phyloP scores from a whole-genome alignment of 2,888 invertebrate genomes.

The Nomada lathburiana region DNA sequence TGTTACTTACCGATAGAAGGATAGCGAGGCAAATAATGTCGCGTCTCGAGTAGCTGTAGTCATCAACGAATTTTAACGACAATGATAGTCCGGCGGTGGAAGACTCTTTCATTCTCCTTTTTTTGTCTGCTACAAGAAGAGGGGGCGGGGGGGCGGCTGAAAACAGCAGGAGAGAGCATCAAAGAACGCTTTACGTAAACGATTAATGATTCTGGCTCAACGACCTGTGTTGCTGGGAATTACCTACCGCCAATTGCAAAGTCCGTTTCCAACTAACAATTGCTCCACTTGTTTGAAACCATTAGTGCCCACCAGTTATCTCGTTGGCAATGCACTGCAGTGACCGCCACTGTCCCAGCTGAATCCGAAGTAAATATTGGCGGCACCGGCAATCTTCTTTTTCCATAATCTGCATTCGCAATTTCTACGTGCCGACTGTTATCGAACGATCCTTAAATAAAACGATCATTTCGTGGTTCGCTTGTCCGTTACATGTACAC shows the following conservation, averaged over 20 bases:
- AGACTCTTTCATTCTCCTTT: constrained; percentile 17
- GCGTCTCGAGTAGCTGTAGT: neutral
- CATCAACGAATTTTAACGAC: constrained; percentile 22
- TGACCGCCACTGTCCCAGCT: constrained; percentile 54
- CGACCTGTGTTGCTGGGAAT: constrained; percentile 71
- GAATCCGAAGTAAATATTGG: constrained; percentile 52
- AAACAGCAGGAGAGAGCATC: neutral
- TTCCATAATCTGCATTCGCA: constrained; percentile 9
- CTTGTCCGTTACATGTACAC: neutral
- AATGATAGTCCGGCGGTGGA: constrained; percentile 27
- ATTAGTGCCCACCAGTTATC: constrained; percentile 74
- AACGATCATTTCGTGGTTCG: neutral
- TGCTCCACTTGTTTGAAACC: constrained; percentile 75
- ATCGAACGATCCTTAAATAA: neutral
- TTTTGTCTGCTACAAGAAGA: neutral
- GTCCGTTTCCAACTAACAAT: constrained; percentile 78
- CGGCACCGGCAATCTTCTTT: constrained; percentile 16
- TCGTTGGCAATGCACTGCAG: constrained; percentile 69
- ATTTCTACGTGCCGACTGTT: constrained; percentile 15
- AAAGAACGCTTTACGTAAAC: constrained; percentile 39
- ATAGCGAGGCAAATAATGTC: constrained; percentile 16
- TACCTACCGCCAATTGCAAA: constrained; percentile 76
- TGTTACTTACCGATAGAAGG: constrained; percentile 11
- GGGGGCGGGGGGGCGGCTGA: neutral
- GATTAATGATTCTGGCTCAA: constrained; percentile 63